Percentiles rank a stretch among this genome's conserved stretches.
Evolutionary conservation across 2,113 vertebrate species (phyloP).

Genomic region (Varanus salvator): DNA sequence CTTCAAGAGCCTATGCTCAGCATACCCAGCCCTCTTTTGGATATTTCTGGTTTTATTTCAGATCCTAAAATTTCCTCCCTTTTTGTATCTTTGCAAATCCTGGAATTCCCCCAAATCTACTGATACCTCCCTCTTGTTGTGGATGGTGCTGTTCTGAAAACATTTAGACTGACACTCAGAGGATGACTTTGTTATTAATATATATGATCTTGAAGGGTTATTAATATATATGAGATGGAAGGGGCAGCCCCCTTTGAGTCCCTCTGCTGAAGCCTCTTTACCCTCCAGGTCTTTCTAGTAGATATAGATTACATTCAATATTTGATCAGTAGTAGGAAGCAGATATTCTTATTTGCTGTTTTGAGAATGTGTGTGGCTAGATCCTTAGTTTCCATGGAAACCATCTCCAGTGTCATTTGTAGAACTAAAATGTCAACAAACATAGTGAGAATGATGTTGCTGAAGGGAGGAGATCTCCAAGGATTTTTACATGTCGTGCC

Average conservation of each 20-base stretch:
- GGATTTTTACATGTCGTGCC: conserved; percentile 55
- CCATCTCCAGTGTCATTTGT: conserved; percentile 67
- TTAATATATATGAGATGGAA: conserved; percentile 1
- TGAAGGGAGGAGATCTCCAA: conserved; percentile 36
- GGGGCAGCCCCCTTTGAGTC: conserved; percentile 17
- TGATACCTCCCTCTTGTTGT: background rate
- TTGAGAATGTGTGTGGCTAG: conserved; percentile 69
- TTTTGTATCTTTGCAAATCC: background rate
- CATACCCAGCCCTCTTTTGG: background rate
- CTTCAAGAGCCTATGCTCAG: background rate
- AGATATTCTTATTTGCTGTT: conserved; percentile 71
- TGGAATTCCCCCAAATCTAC: background rate
- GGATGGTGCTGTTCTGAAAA: background rate
- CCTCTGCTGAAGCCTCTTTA: conserved; percentile 48
- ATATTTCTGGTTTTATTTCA: background rate
- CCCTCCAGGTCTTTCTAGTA: conserved; percentile 53
- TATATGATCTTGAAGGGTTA: conserved; percentile 2
- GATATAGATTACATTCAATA: conserved; percentile 56
- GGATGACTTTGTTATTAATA: background rate
- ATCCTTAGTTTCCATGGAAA: conserved; percentile 78
- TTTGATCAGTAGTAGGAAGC: conserved; percentile 66
- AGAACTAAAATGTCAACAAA: conserved; percentile 63
- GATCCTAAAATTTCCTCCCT: background rate
- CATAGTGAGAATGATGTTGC: conserved; percentile 60
- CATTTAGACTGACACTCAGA: background rate